Percentiles rank a stretch among this genome's conserved stretches.
These are phyloP conservation scores for Aramus guarauna DNA, from an alignment of 2,113 vertebrate genomes.

Conservation along the genomic window DNA sequence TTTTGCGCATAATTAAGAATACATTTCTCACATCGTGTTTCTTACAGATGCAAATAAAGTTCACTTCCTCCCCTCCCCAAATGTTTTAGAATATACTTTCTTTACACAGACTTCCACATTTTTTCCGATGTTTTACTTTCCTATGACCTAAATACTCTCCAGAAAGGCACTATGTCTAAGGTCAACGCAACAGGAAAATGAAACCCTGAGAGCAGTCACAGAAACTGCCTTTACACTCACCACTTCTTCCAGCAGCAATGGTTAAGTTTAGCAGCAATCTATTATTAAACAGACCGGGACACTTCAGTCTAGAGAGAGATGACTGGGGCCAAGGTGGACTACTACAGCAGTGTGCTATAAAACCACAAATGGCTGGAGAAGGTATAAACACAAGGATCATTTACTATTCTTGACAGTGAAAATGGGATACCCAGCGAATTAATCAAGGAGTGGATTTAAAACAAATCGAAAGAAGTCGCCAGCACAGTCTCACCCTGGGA, in stretches of 20 bases:
- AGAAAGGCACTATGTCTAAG: background rate
- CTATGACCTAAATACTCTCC: background rate
- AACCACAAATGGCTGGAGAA: background rate
- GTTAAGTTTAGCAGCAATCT: constrained; percentile 31
- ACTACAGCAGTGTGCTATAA: background rate
- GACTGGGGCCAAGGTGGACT: background rate
- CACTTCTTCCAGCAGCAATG: background rate
- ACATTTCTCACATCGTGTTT: background rate
- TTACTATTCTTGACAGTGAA: background rate
- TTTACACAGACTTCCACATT: background rate
- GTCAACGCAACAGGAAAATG: background rate
- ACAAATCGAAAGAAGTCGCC: background rate
- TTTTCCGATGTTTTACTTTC: background rate
- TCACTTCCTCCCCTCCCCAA: background rate
- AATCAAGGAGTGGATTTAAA: background rate
- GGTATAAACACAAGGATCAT: background rate
- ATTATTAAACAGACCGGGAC: background rate
- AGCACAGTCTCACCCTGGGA: background rate
- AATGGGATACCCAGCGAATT: background rate
- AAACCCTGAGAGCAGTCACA: background rate
- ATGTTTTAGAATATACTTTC: background rate
- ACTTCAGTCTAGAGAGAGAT: background rate
- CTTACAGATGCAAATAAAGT: background rate
- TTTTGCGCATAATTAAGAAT: background rate
- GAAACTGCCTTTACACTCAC: background rate